phyloP scores from a whole-genome alignment of 1,140 invertebrate genomes.

The Aphelenchoides avenae region DNA sequence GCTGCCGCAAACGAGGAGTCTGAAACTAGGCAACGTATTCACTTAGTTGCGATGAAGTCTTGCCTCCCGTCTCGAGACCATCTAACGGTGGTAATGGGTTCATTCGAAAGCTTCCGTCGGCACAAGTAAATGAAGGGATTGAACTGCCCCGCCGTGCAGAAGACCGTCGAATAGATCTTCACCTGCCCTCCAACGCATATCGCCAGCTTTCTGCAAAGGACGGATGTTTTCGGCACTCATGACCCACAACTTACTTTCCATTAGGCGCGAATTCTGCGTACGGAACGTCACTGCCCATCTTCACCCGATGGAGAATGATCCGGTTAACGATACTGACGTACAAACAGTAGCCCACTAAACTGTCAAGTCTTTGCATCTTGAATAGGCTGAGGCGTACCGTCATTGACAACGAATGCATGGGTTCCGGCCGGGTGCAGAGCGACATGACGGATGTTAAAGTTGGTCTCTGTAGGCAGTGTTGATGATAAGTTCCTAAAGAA shows the following conservation, averaged over 20 bases:
- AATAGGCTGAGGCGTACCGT: conserved; percentile 6
- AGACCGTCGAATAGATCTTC: conserved; percentile 20
- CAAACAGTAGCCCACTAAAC: conserved; percentile 16
- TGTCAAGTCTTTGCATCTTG: too few species aligned
- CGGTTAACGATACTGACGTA: conserved; percentile 26
- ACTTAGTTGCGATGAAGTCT: not conserved
- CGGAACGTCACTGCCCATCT: conserved; percentile 7
- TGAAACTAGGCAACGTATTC: not conserved
- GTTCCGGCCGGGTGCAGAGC: conserved; percentile 29
- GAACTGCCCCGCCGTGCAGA: conserved; percentile 17
- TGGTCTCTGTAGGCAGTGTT: conserved; percentile 19
- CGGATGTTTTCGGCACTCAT: not conserved
- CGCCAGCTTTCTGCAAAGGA: conserved; percentile 17
- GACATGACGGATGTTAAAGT: conserved; percentile 22
- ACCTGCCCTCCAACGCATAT: conserved; percentile 20
- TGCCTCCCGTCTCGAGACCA: conserved; percentile 28
- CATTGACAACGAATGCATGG: conserved; percentile 32
- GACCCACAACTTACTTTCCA: conserved; percentile 30
- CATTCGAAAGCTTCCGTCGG: conserved; percentile 17
- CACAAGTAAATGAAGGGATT: conserved; percentile 18
- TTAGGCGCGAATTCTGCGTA: conserved; percentile 24
- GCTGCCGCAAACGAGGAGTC: conserved; percentile 4
- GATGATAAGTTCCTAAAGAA: conserved; percentile 32
- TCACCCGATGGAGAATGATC: conserved; percentile 14
- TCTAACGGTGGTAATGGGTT: conserved; percentile 18